Base-by-base conservation (phyloP, 2,797 vertebrate species). In the Saxicola maurus region DNA sequence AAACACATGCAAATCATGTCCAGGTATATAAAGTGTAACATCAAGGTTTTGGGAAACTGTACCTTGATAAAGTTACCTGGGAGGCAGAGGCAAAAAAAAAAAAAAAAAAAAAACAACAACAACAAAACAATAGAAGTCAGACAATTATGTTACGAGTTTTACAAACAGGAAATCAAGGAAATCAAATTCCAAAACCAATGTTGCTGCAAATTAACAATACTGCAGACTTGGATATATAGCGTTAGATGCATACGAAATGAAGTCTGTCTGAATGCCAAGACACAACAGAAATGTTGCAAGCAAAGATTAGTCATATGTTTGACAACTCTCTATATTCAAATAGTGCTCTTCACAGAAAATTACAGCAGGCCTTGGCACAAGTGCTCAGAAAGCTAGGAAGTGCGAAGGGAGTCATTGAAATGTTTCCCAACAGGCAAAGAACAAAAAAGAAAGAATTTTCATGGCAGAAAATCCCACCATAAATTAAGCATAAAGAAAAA, bases 211-310 rank as follows among this genome's bases (percentile, higher is more conserved):
- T 27, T 73, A 86, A 38, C 42, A 46, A 46, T 38, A 31, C 28
- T 61, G 19, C 4, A 27, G 69, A 51, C 11, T 89, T 86, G 25
- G 38, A 55, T 76, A 24, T 45, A 75, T 37, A 31, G 30, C 8
- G 3, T 52, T 35, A 60, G 11, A 38, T 7, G 9, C n/a, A 31
- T 49, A 82, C 1, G 10, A 79, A 92, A 84, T 62, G 37, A 91
- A 82, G 45, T 24, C 38, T 90, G 48, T 74, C 73, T 91, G 74
- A 82, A 87, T 92, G 81, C 86, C 87, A 89, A 61, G 90, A 88
- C 62, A 71, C 91, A 93, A 95, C 72, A 91, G 46, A 95, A 80
- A 83, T 35, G 75, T 57, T 90, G 83, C 88, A 94, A 49, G 82
- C 17, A 62, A 85, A 91, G 90, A 95, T 82, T 74, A 89, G 49